Conservation (phyloP, 2,797 vertebrate species). For the Protosalanx chinensis region DNA sequence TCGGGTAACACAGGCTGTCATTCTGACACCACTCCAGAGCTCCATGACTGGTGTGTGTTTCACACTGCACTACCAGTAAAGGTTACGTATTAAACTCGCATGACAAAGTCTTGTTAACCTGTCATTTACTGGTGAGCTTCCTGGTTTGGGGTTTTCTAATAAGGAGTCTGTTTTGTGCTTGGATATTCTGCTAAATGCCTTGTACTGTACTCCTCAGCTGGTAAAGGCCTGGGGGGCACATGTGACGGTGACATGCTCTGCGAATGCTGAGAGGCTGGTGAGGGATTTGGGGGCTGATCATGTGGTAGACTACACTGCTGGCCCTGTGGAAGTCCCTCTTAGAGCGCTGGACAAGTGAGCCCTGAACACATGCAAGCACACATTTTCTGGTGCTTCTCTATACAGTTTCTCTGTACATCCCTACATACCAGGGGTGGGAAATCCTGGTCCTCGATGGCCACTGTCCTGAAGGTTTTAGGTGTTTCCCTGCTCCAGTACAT, state of each 20-base stretch:
- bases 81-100: too few species aligned
- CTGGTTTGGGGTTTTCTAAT: too few species aligned
- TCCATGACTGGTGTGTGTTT: too few species aligned
- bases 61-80: too few species aligned
- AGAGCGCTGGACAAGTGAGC: slow-evolving; percentile 78
- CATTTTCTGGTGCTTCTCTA: background rate
- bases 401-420: background rate
- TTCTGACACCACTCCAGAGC: too few species aligned
- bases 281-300: slow-evolving; percentile 84
- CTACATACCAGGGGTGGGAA: background rate
- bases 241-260: slow-evolving; percentile 92
- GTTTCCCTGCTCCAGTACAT: too few species aligned
- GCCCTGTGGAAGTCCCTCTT: slow-evolving; percentile 75
- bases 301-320: slow-evolving; percentile 85
- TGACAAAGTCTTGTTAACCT: background rate
- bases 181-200: background rate
- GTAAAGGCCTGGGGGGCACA: slow-evolving; percentile 91
- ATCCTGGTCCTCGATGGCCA: too few species aligned
- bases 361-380: background rate
- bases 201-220: slow-evolving; percentile 67
- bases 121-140: background rate
- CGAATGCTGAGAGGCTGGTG: slow-evolving; percentile 80
- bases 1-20: too few species aligned
- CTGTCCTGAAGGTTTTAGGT: too few species aligned
- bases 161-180: too few species aligned